Base-by-base conservation (phyloP, 2,888 invertebrate genomes). In the Dorcus parallelipipedus region DNA sequence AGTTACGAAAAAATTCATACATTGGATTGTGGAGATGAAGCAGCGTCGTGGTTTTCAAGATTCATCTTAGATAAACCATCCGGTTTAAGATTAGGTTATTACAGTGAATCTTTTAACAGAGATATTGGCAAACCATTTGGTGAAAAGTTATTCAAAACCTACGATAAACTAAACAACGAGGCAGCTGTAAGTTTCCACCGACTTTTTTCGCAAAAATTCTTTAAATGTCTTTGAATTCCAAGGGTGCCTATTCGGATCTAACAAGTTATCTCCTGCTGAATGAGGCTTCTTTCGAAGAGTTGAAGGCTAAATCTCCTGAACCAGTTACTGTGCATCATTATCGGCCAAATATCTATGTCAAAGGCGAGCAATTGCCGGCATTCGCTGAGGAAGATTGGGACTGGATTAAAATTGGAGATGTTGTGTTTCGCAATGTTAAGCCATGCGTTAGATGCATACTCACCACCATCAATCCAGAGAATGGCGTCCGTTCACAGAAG, bases 1-100 rank as follows among this genome's bases (percentile, higher is more conserved):
- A 20, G 9, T 72, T 72, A 66, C 59, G 79, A 78, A 56, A 76
- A 78, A 58, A 72, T 83, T 1, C 70, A 78, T 48, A 81, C 82
- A 41, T 70, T 82, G 56, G 88, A 88, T 73, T 88, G 87, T 75
- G 88, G 88, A 1, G 80, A 84, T 40, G 82, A 81, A 60, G 83
- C 82, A 2, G 82, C 85, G 0, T 72, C 77, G 48, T 89, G 88
- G 88, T 73, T 88, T 60, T 82, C 84, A 3, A 76, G 75, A 68
- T 81, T 76, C 54, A 69, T 76, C 40, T 60, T 72, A n/a, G 72
- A 63, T 5, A 57, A 64, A 51, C 14, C 39, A 9, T 70, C 72
- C 52, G 77, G 76, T 4, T 62, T 76, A 38, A 67, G 78, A 8
- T 59, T 78, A 38, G 77, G 73, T n/a, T 78, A 72, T 59, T 71